Base-by-base conservation (phyloP, 2,797 vertebrate species). In the Rhynchonycteris naso region DNA sequence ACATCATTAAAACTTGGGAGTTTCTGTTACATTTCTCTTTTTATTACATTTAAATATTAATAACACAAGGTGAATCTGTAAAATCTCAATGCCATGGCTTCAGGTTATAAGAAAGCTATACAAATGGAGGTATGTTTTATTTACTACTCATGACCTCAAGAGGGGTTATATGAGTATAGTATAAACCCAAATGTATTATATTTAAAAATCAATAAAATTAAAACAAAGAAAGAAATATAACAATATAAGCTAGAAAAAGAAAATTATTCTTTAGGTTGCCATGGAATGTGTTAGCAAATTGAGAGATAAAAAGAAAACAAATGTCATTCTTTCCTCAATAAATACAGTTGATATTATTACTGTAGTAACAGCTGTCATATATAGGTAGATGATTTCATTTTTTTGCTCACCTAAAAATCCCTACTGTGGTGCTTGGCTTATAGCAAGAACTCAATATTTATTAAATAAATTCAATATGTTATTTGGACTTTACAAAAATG, bases 161-260 rank as follows among this genome's bases (percentile, higher is more conserved):
- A 87, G 14, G 90, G 30, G 3, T 26, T 68, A 2, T 58, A 24
- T 75, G 38, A 84, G 8, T 65, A 93, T 78, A 13, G 66, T 52
- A 88, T 72, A 92, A 91, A 88, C 30, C 50, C 6, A 28, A 82
- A 61, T 4, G 59, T 7, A 81, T 38, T 22, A 59, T 14, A 16
- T 28, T 84, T 50, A 92, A 91, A 91, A 83, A 59, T 63, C n/a
- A 75, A 79, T 50, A 86, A 58, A 90, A 89, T 65, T 94, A 93
- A 90, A 59, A 84, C 8, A 65, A 86, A 93, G 69, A 90, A 5
- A 86, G 43, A 92, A 79, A 86, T 52, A 7, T 82, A 72, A 80
- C 30, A 81, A 68, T 18, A 38, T 13, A 68, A 80, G 8, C 18
- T 24, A 84, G 33, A 68, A 83, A 15, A 80, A 75, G 24, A 94